Evolutionary conservation across 2,797 vertebrate species (phyloP), one percentile per base, ranked within the genome.

Genomic region (Sphenodon punctatus): DNA sequence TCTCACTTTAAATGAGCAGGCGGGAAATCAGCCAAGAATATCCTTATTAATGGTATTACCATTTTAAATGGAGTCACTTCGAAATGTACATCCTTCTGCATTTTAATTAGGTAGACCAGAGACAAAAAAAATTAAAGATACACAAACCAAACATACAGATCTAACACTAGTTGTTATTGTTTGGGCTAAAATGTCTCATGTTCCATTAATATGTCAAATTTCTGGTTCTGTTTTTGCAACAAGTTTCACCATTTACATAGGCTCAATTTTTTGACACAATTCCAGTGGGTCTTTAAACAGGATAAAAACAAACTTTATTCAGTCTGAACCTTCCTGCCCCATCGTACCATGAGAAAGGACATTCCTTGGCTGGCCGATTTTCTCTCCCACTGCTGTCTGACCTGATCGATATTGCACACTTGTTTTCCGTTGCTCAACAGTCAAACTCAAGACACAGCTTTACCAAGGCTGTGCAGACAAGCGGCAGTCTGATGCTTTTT

Each of bases 31-130:
- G 81, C 79, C 76, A 82, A 64, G 85, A 85, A 90, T 88, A 88
- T 85, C 77, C 81, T 88, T 92, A 92, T 85, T 88, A 91, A 70
- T 64, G 79, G 75, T 73, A 90, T 46, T 92, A 88, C 86, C 88
- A 90, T 64, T 92, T 92, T 92, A 88, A 93, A 91, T 93, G 90
- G 91, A 90, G 63, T 89, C 46, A 55, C 65, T 88, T 89, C 80
- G 91, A 88, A 88, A 89, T 0, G 1, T 61, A 65, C 38, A 12
- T 16, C 36, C 63, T 45, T 36, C 88, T 65, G 25, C 51, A 42
- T 92, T 94, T 80, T 89, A 93, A 93, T 80, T 72, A 82, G 67
- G 89, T 79, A 73, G 22, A 67, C 22, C 60, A 67, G 42, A 74
- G 23, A 36, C 14, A 38, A 34, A 16, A 25, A 13, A 3, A 1